Base-by-base conservation (phyloP, 1,140 invertebrate genomes). In the Amphibalanus amphitrite region DNA sequence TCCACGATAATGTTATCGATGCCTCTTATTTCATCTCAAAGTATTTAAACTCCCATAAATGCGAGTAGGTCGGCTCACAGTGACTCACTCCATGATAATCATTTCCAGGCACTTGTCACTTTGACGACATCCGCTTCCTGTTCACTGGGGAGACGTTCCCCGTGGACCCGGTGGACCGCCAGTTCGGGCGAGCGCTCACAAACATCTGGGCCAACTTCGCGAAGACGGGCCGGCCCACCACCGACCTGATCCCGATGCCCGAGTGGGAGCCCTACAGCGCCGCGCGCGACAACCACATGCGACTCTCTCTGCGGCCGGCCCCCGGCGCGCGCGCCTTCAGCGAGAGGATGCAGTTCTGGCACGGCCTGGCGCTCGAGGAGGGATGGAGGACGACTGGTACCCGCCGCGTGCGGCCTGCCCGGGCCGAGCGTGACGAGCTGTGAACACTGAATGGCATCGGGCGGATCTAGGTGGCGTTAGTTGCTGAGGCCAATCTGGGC, bases 201-300 rank as follows among this genome's bases (percentile, higher is more conserved):
- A 28, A 67, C 65, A 28, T 67, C 26, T 67, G 65, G 65, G 65
- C 65, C 26, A 67, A 67, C 65, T 67, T 67, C 28, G 65, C 65
- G 10, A 26, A 28, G 26, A 67, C 65, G 26, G 65, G 26, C n/a
- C 26, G n/a, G 65, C 65, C 65, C 10, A 28, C 28, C n/a, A 67
- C 65, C 65, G 23, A 67, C 65, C 65, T 26, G 26, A 28, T 17
- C 0, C 1, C 4, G 3, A 3, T 67, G n/a, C 65, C 65, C 20
- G 65, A 67, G 65, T 67, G 65, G 64, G 23, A 26, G 65, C 65
- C 65, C 3, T 67, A 67, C 65, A 28, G 28, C 65, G 64, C 8
- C 10, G 26, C n/a, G 10, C 65, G 65, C 1, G 10, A 67, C 3
- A 10, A 28, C 26, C 65, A 67, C 28, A 67, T 67, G 65, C 65